A percentile compares a stretch with the other conserved stretches of the same genome.
phyloP scores from a whole-genome alignment of 2,888 invertebrate genomes.

The Thera britannica region DNA sequence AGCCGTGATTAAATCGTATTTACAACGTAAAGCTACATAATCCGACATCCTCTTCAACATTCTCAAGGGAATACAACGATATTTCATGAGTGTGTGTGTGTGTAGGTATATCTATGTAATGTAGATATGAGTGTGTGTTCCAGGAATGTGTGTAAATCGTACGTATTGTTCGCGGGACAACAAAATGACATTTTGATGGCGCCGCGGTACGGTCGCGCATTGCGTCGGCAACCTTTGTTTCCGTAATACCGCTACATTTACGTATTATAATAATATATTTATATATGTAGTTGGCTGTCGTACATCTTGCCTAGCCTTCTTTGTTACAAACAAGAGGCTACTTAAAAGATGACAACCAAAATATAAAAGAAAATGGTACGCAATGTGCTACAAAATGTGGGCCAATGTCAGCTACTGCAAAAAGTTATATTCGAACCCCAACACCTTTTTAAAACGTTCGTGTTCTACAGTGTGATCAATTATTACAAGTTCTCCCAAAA shows the following conservation, averaged over 20 bases:
- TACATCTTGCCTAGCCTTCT: background rate
- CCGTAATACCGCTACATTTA: conserved; percentile 8
- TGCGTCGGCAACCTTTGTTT: conserved; percentile 14
- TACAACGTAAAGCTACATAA: too few relatives aligned
- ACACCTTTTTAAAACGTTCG: too few relatives aligned
- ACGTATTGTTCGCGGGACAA: conserved; percentile 14
- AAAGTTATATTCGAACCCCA: too few relatives aligned
- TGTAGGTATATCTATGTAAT: background rate
- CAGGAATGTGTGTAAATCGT: background rate
- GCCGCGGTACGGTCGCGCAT: conserved; percentile 6
- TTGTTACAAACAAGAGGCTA: too few relatives aligned
- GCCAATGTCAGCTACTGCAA: too few relatives aligned
- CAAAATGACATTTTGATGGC: conserved; percentile 17
- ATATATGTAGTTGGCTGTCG: background rate
- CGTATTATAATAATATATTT: background rate
- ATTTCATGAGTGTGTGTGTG: background rate
- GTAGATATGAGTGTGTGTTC: background rate
- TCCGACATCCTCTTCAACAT: background rate
- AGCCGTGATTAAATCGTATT: too few relatives aligned
- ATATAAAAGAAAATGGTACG: too few relatives aligned
- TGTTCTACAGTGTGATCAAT: too few relatives aligned
- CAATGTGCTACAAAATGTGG: too few relatives aligned
- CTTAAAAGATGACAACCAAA: too few relatives aligned
- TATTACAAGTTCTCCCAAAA: background rate
- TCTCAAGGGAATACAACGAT: background rate